Evolutionary conservation across 2,113 vertebrate species (phyloP), one percentile per base, ranked within the genome.

Genomic region (Corythornis cristatus): DNA sequence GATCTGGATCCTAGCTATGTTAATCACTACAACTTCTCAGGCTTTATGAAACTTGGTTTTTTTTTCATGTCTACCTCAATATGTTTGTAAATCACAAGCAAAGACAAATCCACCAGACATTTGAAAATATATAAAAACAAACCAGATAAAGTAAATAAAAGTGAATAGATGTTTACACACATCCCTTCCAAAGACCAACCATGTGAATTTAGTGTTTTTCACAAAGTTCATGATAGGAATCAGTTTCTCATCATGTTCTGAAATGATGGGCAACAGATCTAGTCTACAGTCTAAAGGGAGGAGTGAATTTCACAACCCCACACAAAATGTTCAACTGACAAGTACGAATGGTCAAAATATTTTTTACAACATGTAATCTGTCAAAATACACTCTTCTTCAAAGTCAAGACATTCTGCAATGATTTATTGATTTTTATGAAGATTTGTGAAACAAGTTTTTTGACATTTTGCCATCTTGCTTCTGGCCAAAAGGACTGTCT

Each of bases 361-460:
- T 51, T 86, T 60, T 88, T 65, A 74, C 51, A 78, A 35, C 15
- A 48, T 67, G 17, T 53, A 90, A 81, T 88, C 53, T 88, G 53
- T 53, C 56, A 83, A 88, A 94, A 88, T 42, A 29, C 9, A 16
- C 4, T n/a, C 2, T 13, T 90, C 89, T 75, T 83, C 37, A 46
- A 89, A 86, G 33, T 54, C 25, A 50, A 79, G 42, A 70, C 6
- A 15, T 84, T 94, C 67, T 72, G 14, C 31, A 40, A 28, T 43
- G 70, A 43, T 79, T 60, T 92, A 85, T 79, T 92, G 86, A 94
- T 92, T 93, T 92, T 82, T 84, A 79, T 61, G 37, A 84, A 89
- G 25, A 89, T 90, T 88, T 92, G 33, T 72, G 10, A 76, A 61
- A 84, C 0, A 0, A 81, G 54, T 68, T 70, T 92, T 93, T 73